Percentiles rank a stretch among this genome's conserved stretches.
Evolutionary conservation across 2,113 vertebrate genomes (phyloP).

Genomic region (Siniperca knerii): DNA sequence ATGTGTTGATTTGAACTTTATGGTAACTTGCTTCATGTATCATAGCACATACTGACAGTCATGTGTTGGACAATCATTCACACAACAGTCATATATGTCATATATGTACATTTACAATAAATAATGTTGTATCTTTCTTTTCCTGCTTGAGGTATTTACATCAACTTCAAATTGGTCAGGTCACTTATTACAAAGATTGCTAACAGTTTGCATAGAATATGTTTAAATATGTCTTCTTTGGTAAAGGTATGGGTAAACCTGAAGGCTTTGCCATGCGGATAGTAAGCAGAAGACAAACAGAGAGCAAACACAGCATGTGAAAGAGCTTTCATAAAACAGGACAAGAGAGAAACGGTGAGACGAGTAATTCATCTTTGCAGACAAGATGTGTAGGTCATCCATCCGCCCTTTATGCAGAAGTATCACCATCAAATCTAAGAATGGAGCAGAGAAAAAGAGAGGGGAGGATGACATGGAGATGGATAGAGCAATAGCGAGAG

Average conservation of each 20-base stretch:
- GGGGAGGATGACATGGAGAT: constrained; percentile 35
- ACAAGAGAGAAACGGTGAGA: constrained; percentile 27
- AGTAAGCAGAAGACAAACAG: constrained; percentile 31
- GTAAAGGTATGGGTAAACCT: background rate
- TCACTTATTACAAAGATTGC: background rate
- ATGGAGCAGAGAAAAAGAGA: constrained; percentile 37
- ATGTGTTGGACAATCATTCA: constrained; percentile 4
- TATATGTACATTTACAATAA: background rate
- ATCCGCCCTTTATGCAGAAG: constrained; percentile 39
- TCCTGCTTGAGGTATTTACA: background rate
- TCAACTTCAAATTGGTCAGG: background rate
- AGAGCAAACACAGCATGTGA: constrained; percentile 2
- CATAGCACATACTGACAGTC: background rate
- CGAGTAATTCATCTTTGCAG: constrained; percentile 50
- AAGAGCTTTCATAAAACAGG: constrained; percentile 35
- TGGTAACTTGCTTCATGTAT: background rate
- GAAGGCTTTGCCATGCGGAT: background rate
- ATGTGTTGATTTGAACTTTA: background rate
- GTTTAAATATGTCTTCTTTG: background rate
- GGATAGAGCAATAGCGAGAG: constrained; percentile 9
- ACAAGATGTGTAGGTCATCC: constrained; percentile 46
- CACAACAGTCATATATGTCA: background rate
- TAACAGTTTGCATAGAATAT: background rate
- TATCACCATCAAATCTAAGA: constrained; percentile 49
- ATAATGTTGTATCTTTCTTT: background rate